Base-by-base conservation (phyloP, 1,140 invertebrate species). In the Drosophila azteca region DNA sequence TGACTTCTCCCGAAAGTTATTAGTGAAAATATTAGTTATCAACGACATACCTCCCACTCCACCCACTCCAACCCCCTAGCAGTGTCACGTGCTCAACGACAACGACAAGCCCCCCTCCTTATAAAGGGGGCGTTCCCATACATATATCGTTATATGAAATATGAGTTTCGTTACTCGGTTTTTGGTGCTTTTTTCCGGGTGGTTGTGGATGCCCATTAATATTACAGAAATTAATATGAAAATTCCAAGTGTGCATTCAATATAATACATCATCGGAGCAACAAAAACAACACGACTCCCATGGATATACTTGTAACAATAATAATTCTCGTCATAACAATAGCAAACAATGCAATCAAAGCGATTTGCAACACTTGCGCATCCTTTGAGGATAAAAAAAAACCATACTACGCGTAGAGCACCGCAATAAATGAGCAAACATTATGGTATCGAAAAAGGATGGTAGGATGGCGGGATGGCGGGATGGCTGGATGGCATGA, bases 311-410 rank as follows among this genome's bases (percentile, higher is more conserved):
- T 45, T 63, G 58, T 64, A 82, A 82, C 31, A 78, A 82, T 70
- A 87, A 84, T 77, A 87, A 77, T 71, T 60, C 77, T 83, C 57
- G 51, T 68, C 79, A 84, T 69, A 84, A 83, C 78, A 85, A 85
- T 67, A 63, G 61, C 70, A 68, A 75, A 88, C 83, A 88, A 88
- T 79, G 83, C 75, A 88, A 88, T 88, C 83, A 88, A 88, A 88
- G 83, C 83, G 84, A 88, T 88, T 88, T 54, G 83, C 83, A 79
- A 88, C 83, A 88, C 83, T 88, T 88, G 83, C 79, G 76, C 76
- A 89, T 88, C 84, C 83, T 88, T 77, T 77, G 58, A 64, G 17
- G 51, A 59, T 54, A 29, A 64, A 59, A 61, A 60, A 53, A 55
- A 54, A 60, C 48, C 49, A 52, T 52, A n/a, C 41, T 20, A 15